A percentile compares a stretch with the other conserved stretches of the same genome.
These are phyloP conservation scores for Notothenia rossii DNA, from an alignment of 2,113 vertebrate species.

Conservation along the genomic window DNA sequence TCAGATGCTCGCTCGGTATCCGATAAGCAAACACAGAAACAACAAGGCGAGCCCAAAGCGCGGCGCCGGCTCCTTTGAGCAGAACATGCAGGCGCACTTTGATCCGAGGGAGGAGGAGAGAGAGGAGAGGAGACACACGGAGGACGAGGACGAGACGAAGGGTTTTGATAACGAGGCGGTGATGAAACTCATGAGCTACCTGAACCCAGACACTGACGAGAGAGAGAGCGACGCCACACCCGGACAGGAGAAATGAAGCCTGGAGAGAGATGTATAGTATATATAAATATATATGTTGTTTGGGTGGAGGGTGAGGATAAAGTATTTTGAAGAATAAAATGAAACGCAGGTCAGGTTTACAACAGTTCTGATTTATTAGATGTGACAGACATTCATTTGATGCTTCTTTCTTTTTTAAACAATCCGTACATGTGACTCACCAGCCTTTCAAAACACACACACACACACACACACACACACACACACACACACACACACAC, in stretches of 20 bases:
- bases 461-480: conserved; percentile 23
- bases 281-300: conserved; percentile 47
- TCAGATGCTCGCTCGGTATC: conserved; percentile 88
- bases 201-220: conserved; percentile 90
- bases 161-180: conserved; percentile 88
- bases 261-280: conserved; percentile 7
- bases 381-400: conserved; percentile 51
- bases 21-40: conserved; percentile 70
- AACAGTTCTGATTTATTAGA: conserved; percentile 68
- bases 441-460: conserved; percentile 50
- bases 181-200: conserved; percentile 89
- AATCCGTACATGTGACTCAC: conserved; percentile 59
- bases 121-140: conserved; percentile 82
- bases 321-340: conserved; percentile 78
- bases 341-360: conserved; percentile 63
- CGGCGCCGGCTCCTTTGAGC: conserved; percentile 80
- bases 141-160: conserved; percentile 73
- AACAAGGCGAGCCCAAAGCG: conserved; percentile 82
- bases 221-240: conserved; percentile 84
- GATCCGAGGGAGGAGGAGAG: conserved; percentile 82
- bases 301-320: conserved; percentile 58
- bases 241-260: conserved; percentile 81
- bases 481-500: conserved; percentile 33
- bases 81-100: conserved; percentile 87
- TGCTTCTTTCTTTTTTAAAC: conserved; percentile 54